Evolutionary conservation across 2,113 vertebrate genomes (phyloP), one percentile per base, ranked within the genome.

Genomic region (Corythoichthys haematopterus): DNA sequence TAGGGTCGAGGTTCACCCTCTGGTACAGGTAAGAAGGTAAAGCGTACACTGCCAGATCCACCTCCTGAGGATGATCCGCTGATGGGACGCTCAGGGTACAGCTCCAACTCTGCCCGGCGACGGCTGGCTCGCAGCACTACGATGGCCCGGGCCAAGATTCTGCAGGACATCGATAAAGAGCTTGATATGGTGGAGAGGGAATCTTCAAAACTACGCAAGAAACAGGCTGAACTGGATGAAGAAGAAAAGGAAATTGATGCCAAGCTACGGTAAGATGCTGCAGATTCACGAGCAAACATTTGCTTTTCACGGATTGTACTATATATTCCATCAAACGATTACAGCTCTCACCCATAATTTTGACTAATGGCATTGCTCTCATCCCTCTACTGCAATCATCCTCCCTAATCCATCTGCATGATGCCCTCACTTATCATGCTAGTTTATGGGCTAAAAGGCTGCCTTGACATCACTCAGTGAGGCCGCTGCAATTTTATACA

Each of bases 161-260:
- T 99, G 63, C 97, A 99, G 80, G 97, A 99, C 78, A 99, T 99
- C 84, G 97, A 99, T 86, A 94, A 97, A 80, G 97, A 99, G 84
- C 90, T 99, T 65, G 95, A 99, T 85, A 90, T 99, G 63, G 97
- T 99, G 0, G 97, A 99, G 81, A 92, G 97, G 76, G 97, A 99
- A 83, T 99, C 97, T 56, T 98, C 96, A 56, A 99, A 99, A 80
- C 95, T 99, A 64, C 93, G 97, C 53, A 99, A 98, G 83, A 98
- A 98, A 81, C 97, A 99, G 85, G 97, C 97, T 73, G 97, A 99
- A 81, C 90, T 99, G 58, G 97, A 99, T 80, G 97, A 99, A 83
- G 97, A 99, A 70, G 97, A 99, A 82, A 99, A 99, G 77, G 97
- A 99, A 85, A 99, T 99, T 73, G 97, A 99, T 77, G 97, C 97